Conservation (phyloP, 37 sponge, comb jelly and placozoan species). For the Bolinopsis microptera region DNA sequence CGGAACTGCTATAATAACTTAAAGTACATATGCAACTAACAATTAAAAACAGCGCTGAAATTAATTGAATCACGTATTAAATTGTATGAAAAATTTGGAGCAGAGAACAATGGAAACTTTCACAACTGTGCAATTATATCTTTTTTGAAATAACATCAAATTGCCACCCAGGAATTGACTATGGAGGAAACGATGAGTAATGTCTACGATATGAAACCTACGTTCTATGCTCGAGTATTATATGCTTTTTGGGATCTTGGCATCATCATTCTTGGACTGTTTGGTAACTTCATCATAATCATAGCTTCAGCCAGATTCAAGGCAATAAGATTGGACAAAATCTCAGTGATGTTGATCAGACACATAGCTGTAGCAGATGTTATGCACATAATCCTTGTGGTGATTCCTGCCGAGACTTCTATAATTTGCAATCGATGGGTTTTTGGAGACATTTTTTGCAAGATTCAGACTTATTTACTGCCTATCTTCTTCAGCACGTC, state of each 20-base stretch:
- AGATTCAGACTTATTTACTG: not conserved
- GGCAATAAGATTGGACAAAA: not conserved
- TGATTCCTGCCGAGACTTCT: not conserved
- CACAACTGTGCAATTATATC: too few relatives aligned
- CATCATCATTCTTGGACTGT: not conserved
- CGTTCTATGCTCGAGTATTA: not conserved
- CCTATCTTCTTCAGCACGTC: not conserved
- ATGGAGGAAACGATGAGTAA: not conserved
- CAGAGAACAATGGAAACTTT: too few relatives aligned
- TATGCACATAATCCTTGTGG: not conserved
- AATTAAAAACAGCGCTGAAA: too few relatives aligned
- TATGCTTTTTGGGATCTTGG: not conserved
- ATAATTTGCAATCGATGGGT: not conserved
- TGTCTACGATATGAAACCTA: not conserved
- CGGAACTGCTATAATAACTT: too few relatives aligned
- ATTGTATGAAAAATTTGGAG: too few relatives aligned
- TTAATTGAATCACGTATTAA: too few relatives aligned
- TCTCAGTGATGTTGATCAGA: not conserved
- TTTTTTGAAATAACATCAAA: too few relatives aligned
- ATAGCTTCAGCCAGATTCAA: not conserved
- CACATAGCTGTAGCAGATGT: not conserved
- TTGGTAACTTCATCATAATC: not conserved
- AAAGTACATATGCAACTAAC: too few relatives aligned
- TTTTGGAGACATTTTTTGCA: not conserved
- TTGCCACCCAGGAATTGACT: too few relatives aligned